Evolutionary conservation across 2,113 vertebrate genomes (phyloP), one percentile per base, ranked within the genome.

Genomic region (Onychostoma macrolepis): DNA sequence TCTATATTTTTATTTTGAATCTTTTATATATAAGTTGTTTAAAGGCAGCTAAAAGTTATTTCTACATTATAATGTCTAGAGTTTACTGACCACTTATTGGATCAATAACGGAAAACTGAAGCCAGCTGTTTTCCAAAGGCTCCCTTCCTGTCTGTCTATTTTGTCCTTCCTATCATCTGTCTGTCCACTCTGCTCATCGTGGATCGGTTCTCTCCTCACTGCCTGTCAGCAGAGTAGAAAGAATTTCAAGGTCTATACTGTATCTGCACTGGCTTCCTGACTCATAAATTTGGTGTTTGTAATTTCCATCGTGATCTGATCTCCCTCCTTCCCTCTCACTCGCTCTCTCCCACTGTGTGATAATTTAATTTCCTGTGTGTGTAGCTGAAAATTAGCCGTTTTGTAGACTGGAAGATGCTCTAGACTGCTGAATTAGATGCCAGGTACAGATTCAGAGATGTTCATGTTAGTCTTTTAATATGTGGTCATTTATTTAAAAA

Each of bases 331-430:
- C 36, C 21, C 41, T 19, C 41, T 36, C 56, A 4, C 53, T 15
- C 19, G 6, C 84, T 33, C 38, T n/a, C 43, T 7, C 36, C 7
- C 11, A 65, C 26, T 69, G 26, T 30, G 61, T 67, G 26, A 65
- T 81, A 30, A 65, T 81, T 81, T 2, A 43, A 65, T 45, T 81
- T 81, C 58, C 80, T 81, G 80, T 80, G 21, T 63, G 43, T 45
- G 1, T 75, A 8, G n/a, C 72, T 28, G n/a, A 76, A 78, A 78
- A 78, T 53, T 30, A 53, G n/a, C 45, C 15, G 3, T 30, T 50
- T 50, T 28, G 26, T 77, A 30, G 75, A 41, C 36, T 81, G 4
- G 12, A 63, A 45, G 80, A 41, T 13, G 17, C 30, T 48, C 28
- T 33, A 45, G 17, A 11, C 38, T 69, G 10, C 80, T 69, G 63